Percentiles rank a stretch among this genome's conserved stretches.
These are phyloP conservation scores for Psephotus haematonotus DNA, from an alignment of 2,113 vertebrate species.

Conservation along the genomic window DNA sequence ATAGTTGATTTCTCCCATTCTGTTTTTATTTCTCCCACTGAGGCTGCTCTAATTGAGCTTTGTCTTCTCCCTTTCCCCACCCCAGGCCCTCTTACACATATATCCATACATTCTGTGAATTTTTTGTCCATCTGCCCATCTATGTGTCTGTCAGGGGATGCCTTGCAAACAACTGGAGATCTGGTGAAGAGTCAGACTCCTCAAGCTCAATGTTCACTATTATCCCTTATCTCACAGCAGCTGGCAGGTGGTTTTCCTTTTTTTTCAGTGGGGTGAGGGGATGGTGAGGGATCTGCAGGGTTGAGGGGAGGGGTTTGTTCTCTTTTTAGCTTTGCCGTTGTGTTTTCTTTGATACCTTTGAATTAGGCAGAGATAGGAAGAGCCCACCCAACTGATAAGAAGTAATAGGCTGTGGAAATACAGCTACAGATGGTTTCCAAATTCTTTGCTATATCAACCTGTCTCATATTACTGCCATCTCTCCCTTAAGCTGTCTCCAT, in stretches of 20 bases:
- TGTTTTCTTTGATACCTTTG: not conserved
- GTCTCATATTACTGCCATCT: not conserved
- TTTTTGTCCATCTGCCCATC: not conserved
- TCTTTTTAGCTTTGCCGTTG: not conserved
- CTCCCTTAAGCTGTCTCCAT: not conserved
- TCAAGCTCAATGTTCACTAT: not conserved
- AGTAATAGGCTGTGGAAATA: not conserved
- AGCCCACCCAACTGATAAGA: not conserved
- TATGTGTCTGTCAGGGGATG: not conserved
- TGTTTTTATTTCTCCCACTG: not conserved
- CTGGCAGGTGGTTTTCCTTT: not conserved
- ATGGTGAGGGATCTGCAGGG: not conserved
- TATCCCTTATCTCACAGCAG: not conserved
- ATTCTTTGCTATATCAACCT: not conserved
- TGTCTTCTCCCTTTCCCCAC: not conserved
- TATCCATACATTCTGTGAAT: not conserved
- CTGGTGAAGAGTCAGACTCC: not conserved
- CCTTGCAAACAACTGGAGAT: not conserved
- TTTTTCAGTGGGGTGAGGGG: fast-evolving
- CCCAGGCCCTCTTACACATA: not conserved
- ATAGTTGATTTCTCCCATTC: not conserved
- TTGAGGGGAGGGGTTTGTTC: not conserved
- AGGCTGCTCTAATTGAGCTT: not conserved
- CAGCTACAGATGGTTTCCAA: not conserved
- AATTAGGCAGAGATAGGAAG: not conserved